Base-by-base conservation (phyloP, 2,797 vertebrate genomes). In the Danio jaintianensis region DNA sequence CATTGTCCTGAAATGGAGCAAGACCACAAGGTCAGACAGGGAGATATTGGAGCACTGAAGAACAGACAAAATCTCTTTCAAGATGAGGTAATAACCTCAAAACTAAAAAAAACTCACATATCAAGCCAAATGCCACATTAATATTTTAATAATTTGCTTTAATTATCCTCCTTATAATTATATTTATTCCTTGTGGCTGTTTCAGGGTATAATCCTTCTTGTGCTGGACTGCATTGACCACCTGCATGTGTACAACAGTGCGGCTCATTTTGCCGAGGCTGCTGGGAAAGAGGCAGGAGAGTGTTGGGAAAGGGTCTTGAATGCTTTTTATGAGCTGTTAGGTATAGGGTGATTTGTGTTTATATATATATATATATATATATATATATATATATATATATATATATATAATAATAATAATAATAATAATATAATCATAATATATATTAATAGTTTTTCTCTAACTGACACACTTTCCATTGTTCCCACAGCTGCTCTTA, bases 11-110 rank as follows among this genome's bases (percentile, higher is more conserved):
- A 91, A 0, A 94, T 95, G 55, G 92, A 92, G 3, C 82, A 95
- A 69, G 91, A 94, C 29, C 96, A 96, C 0, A 95, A 97, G 86
- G 93, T 92, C 45, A 95, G 93, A 80, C 96, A 98, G 89, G 96
- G 95, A 88, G 90, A 90, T 58, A 89, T 94, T 73, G 85, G 90
- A 45, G 92, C 91, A 1, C 89, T 97, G 55, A 97, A 94, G 91
- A 98, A 96, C 85, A 93, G 96, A 12, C 97, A 99, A 90, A 96
- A 96, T 72, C 95, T 98, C 92, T 98, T 98, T 91, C 96, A 97
- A 88, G 95, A 98, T 90, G 97, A 98, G 97, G 97, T 98, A 92
- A 73, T 48, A 22, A 18, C 45, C 55, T 4, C 13, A 18, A 38
- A 16, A 66, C 40, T 50, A 10, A 66, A 36, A 16, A 48, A 55